phyloP scores from a whole-genome alignment of 2,113 vertebrate genomes.

The Anhinga anhinga region DNA sequence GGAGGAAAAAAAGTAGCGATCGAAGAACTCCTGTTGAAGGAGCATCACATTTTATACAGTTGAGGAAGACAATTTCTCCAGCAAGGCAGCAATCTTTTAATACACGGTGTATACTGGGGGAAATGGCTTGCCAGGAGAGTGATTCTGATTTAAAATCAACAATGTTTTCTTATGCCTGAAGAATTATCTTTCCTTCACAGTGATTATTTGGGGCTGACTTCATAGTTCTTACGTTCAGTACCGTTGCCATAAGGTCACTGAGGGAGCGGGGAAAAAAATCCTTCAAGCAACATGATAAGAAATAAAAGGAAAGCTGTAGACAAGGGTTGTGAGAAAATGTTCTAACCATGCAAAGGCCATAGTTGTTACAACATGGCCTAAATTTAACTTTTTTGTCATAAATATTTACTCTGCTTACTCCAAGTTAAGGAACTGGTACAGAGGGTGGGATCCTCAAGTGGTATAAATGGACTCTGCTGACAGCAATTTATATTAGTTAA shows the following conservation, averaged over 20 bases:
- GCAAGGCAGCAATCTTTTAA: neutral
- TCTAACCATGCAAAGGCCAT: neutral
- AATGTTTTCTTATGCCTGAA: neutral
- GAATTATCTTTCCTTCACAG: neutral
- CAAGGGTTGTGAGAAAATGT: neutral
- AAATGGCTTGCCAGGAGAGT: neutral
- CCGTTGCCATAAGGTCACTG: neutral
- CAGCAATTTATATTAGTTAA: neutral
- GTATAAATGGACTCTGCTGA: neutral
- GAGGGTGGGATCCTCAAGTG: neutral
- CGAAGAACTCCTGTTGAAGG: neutral
- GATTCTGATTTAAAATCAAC: neutral
- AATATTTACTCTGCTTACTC: neutral
- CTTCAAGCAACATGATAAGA: neutral
- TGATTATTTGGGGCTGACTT: neutral
- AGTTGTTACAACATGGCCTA: neutral
- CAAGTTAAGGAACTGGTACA: neutral
- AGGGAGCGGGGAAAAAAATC: neutral
- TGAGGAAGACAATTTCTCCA: neutral
- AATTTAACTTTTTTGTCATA: neutral
- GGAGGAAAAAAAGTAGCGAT: neutral
- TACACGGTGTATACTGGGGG: neutral
- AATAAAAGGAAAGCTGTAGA: neutral
- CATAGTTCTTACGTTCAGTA: neutral
- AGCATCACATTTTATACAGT: neutral